A percentile compares a stretch with the other conserved stretches of the same genome.
Evolutionary conservation across 2,888 invertebrate species (phyloP).

Genomic region (Lutraria lutraria): DNA sequence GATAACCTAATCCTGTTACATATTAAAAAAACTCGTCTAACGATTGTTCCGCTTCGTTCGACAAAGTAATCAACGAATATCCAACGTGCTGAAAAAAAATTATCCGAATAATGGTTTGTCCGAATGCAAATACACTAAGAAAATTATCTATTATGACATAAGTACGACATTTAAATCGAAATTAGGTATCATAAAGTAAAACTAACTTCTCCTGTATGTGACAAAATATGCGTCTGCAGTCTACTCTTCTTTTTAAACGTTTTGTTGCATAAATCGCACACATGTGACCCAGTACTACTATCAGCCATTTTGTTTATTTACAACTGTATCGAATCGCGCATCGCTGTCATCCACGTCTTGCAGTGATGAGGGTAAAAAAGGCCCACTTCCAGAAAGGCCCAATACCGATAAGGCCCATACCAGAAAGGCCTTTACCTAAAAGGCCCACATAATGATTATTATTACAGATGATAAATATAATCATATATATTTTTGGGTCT

Average conservation of each 20-base stretch:
- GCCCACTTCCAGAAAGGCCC: no score
- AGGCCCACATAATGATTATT: no score
- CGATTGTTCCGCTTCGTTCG: not conserved
- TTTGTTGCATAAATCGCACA: slow-evolving; percentile 72
- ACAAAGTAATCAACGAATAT: no score
- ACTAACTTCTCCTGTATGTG: slow-evolving; percentile 78
- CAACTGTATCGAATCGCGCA: not conserved
- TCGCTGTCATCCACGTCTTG: not conserved
- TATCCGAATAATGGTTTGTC: not conserved
- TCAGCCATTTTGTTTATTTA: not conserved
- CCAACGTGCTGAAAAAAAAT: not conserved
- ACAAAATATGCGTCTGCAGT: slow-evolving; percentile 69
- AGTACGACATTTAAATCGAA: not conserved
- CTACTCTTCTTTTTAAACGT: slow-evolving; percentile 69
- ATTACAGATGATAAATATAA: no score
- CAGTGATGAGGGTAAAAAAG: no score
- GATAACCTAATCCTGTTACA: not conserved
- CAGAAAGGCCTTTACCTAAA: no score
- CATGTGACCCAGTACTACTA: slow-evolving; percentile 20
- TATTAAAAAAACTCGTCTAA: not conserved
- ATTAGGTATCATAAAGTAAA: not conserved
- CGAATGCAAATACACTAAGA: not conserved
- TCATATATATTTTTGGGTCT: no score
- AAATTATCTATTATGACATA: no score
- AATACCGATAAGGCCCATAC: no score